Evolutionary conservation across 2,797 vertebrate species (phyloP), one percentile per base, ranked within the genome.

Genomic region (Varecia variegata): DNA sequence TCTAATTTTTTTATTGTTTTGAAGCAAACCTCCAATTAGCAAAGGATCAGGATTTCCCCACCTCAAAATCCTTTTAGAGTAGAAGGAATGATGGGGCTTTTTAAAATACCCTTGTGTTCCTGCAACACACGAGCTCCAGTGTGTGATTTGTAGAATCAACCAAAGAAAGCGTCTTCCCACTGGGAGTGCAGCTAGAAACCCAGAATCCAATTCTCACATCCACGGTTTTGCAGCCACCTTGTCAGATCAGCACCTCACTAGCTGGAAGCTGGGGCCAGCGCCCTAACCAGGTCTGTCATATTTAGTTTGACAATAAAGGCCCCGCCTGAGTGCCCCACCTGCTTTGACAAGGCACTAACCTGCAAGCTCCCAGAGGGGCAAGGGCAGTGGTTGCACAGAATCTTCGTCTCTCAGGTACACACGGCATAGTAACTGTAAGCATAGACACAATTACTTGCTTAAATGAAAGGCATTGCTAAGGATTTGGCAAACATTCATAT

Each of bases 21-120:
- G 93, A 96, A 97, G 96, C 86, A 98, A 98, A 97, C 84, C 97
- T 97, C 73, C 79, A 96, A 96, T 97, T 97, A 97, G 54, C 18
- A 50, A 80, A 30, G n/a, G 50, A 35, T 83, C 89, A 38, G 23
- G 40, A 71, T 96, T 89, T 86, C 96, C 43, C 62, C 54, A 90
- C n/a, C 56, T 97, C 8, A 56, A 81, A 96, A 85, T 65, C 40
- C 10, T 35, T 90, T 71, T 15, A 20, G n/a, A 80, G 35, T 52
- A 65, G 62, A 80, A 95, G 40, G 1, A 27, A 80, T 47, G 4
- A 8, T 67, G 23, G 17, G 52, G 54, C 12, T 43, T 23, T 79
- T 82, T 47, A 70, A 60, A 81, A 90, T 52, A 25, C 1, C 30
- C 5, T 14, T 35, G 14, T 70, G 30, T 25, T 74, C 56, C 25